A percentile compares a stretch with the other conserved stretches of the same genome.
phyloP scores from a whole-genome alignment of 2,888 invertebrate species.

The Drosophila sordidula region DNA sequence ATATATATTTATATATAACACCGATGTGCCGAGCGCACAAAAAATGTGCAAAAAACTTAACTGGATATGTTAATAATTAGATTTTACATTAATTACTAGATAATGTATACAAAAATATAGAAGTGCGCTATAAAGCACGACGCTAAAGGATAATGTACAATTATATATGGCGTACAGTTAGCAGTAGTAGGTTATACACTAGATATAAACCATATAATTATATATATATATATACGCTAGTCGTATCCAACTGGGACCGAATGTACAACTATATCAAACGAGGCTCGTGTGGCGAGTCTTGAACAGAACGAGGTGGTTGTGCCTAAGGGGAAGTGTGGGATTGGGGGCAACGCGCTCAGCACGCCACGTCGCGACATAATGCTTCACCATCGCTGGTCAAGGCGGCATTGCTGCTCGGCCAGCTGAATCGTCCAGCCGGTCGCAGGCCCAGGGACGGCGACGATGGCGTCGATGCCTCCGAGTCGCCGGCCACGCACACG shows the following conservation, averaged over 20 bases:
- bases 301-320: constrained; percentile 50
- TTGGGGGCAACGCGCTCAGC: constrained; percentile 59
- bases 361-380: constrained; percentile 61
- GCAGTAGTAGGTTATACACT: constrained; percentile 8
- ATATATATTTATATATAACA: constrained; percentile 28
- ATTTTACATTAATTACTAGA: constrained; percentile 22
- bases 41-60: constrained; percentile 25
- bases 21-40: constrained; percentile 40
- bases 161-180: constrained; percentile 22
- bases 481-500: constrained; percentile 66
- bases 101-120: constrained; percentile 46
- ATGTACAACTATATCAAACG: constrained; percentile 55
- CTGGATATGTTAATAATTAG: constrained; percentile 22
- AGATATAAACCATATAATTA: not conserved
- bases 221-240: constrained; percentile 11
- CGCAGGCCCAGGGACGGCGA: constrained; percentile 28
- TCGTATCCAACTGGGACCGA: constrained; percentile 30
- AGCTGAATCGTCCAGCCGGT: constrained; percentile 39
- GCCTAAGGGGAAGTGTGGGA: not conserved
- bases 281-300: constrained; percentile 43
- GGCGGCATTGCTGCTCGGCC: constrained; percentile 35
- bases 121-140: constrained; percentile 16
- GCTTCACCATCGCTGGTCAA: constrained; percentile 52
- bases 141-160: constrained; percentile 43
- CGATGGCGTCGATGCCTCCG: constrained; percentile 61